Percentiles rank a stretch among this genome's conserved stretches.
Conservation (phyloP, 2,113 vertebrate species). For the Petroica traversi region DNA sequence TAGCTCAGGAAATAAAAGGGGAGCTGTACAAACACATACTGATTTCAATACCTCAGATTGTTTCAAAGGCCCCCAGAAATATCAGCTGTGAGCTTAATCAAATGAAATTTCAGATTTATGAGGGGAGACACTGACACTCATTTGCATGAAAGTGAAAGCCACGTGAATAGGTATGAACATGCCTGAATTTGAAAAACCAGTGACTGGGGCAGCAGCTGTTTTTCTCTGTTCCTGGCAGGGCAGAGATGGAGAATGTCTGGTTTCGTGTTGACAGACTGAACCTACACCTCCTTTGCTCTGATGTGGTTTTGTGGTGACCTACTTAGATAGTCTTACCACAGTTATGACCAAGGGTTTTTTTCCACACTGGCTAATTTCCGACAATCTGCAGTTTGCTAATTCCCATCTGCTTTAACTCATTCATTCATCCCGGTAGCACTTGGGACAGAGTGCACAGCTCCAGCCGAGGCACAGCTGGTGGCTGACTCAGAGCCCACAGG, state of each 20-base stretch:
- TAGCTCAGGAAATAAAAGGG: not conserved
- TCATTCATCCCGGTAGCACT: not conserved
- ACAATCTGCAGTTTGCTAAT: not conserved
- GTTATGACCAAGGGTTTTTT: not conserved
- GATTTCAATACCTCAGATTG: not conserved
- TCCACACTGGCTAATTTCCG: not conserved
- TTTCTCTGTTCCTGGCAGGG: not conserved
- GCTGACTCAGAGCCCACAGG: not conserved
- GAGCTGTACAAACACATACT: not conserved
- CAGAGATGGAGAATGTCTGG: not conserved
- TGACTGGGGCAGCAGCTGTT: not conserved
- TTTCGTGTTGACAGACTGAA: not conserved
- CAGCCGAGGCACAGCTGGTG: not conserved
- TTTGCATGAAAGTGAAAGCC: not conserved
- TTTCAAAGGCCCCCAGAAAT: not conserved
- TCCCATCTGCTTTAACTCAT: not conserved
- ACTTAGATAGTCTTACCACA: not conserved
- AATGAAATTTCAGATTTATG: not conserved
- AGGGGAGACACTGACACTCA: not conserved
- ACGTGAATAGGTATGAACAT: too few relatives aligned
- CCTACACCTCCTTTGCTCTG: not conserved
- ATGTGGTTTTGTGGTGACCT: slow-evolving; percentile 14
- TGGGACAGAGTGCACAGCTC: not conserved
- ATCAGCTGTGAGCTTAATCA: not conserved
- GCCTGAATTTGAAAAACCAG: not conserved